Evolutionary conservation across 1,140 invertebrate genomes (phyloP), one percentile per base, ranked within the genome.

Genomic region (Drosophila watanabei): DNA sequence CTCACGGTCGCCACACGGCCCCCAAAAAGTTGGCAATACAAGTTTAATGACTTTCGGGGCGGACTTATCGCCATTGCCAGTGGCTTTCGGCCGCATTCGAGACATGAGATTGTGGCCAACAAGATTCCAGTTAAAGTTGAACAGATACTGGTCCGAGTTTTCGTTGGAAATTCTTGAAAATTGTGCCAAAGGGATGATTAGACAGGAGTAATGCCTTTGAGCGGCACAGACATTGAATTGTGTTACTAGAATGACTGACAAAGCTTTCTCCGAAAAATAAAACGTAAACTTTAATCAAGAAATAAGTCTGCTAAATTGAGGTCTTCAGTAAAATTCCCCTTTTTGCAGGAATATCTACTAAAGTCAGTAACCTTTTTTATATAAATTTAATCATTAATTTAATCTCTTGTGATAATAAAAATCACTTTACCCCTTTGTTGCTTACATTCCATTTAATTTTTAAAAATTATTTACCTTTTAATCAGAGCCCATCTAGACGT

Each of bases 41-140:
- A 85, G 78, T 89, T 89, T 89, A 89, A 89, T 79, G 86, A 84
- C 81, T 85, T 79, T 88, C 80, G 30, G 54, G 81, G 73, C 57
- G 66, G 70, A 90, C 79, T 84, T 84, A 64, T 58, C 57, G 48
- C 49, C 46, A 54, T 13, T 20, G 62, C 45, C 46, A 9, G 18
- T 39, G 52, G 52, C 56, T 52, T 37, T 56, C 39, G 35, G 20
- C 70, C 48, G 48, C 72, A 75, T 45, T 69, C 49, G 70, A 57
- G 43, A 82, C 63, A 69, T 82, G 75, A 54, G 57, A 71, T 61
- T 82, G 77, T 56, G 70, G 54, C 46, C 32, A 57, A 69, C 20
- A 18, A 49, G 63, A 78, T 33, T 57, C 11, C 13, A 64, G 48
- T 39, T 66, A 71, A 66, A 86, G 58, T 82, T 58, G 18, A 18